Percentiles rank a stretch among this genome's conserved stretches.
Evolutionary conservation across 2,888 invertebrate species (phyloP).

Genomic region (Eueremaeus valkanovi): DNA sequence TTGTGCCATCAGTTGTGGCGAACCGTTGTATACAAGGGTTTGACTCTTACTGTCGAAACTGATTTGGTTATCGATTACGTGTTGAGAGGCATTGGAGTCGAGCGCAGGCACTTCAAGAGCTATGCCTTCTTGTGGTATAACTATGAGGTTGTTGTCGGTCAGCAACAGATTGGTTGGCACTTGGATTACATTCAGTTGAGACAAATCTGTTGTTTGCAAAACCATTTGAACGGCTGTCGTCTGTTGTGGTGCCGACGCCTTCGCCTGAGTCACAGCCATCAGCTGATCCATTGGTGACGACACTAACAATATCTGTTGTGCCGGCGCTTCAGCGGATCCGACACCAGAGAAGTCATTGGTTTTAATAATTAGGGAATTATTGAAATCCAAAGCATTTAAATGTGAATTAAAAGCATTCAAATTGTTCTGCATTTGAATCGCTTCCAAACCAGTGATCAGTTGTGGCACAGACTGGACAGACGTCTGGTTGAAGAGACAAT

Average conservation of each 20-base stretch:
- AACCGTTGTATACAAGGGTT: conserved; percentile 10
- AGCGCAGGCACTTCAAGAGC: conserved; percentile 27
- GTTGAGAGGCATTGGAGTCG: background rate
- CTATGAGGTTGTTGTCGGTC: conserved; percentile 33
- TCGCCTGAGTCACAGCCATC: background rate
- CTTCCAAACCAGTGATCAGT: conserved; percentile 9
- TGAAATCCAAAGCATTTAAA: conserved; percentile 19
- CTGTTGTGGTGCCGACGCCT: background rate
- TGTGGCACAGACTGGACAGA: background rate
- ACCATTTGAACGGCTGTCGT: conserved; percentile 13
- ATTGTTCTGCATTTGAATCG: too few relatives aligned
- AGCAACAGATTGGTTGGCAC: conserved; percentile 41
- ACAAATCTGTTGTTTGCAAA: background rate
- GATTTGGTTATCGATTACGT: background rate
- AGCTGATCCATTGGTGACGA: conserved; percentile 19
- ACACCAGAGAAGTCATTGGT: background rate
- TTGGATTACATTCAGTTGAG: conserved; percentile 30
- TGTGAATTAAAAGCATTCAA: conserved; percentile 10
- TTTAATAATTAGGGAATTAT: conserved; percentile 17
- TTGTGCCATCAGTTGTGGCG: conserved; percentile 6
- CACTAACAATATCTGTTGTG: conserved; percentile 22
- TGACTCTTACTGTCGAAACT: background rate
- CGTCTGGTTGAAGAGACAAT: background rate
- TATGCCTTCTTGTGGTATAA: conserved; percentile 38
- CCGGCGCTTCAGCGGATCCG: background rate